Evolutionary conservation across 2,888 invertebrate species (phyloP), one percentile per base, ranked within the genome.

Genomic region (Drosophila leonis): DNA sequence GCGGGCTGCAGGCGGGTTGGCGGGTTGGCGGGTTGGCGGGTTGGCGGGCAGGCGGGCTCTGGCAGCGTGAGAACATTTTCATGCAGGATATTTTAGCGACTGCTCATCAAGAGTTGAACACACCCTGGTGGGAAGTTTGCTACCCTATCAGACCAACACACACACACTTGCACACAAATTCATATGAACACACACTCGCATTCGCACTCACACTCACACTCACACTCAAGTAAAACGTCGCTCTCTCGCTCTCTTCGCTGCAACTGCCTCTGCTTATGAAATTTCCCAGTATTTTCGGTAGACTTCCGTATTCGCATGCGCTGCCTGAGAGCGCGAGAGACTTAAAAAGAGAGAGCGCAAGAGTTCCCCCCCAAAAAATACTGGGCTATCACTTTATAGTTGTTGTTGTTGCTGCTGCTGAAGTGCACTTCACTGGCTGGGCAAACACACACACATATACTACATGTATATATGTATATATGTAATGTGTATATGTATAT

Each of bases 51-150:
- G 46, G 75, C 48, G 62, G 62, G 60, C 67, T 75, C 54, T 60
- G 83, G 77, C 83, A 88, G 88, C 87, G 87, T 88, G 87, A 90
- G 87, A 88, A 88, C 79, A 86, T 83, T 88, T 83, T 88, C 83
- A 85, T 88, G 83, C 83, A 85, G 80, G 85, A 80, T 83, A 83
- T 79, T 89, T 84, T 70, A 75, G 81, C 79, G 82, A 75, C 87
- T 78, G 87, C 85, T 83, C 80, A 77, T 84, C 89, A 82, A 78
- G 88, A 85, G 81, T 89, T 83, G 86, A 89, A 89, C 90, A 89
- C 90, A 90, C 89, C 90, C 89, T 86, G 83, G 80, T 85, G 90
- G 80, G 88, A 88, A 87, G 81, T 89, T 83, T 86, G 74, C 84
- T 84, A 84, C 88, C 84, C 84, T 80, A 75, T 77, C 75, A 62